Conservation (phyloP, 2,888 invertebrate species). For the Omphaloscelis lunosa region DNA sequence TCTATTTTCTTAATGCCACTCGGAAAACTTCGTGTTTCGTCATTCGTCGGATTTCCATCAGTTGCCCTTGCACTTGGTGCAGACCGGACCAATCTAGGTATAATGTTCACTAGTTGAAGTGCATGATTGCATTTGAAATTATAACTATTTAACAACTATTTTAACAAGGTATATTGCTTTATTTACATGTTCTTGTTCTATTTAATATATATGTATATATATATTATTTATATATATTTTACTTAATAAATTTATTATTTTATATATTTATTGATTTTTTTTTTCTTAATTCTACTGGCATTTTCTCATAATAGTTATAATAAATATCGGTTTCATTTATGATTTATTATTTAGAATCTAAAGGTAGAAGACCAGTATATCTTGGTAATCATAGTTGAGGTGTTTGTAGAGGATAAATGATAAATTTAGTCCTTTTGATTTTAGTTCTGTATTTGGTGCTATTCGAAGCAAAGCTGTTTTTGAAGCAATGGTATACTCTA, state of each 20-base stretch:
- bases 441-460: background rate
- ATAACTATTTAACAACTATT: constrained; percentile 12
- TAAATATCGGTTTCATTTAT: constrained; percentile 12
- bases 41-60: no score
- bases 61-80: no score
- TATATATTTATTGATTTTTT: no score
- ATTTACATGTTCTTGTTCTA: constrained; percentile 10
- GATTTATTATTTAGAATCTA: constrained; percentile 31
- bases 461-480: background rate
- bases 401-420: no score
- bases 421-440: background rate
- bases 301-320: constrained; percentile 20
- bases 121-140: constrained; percentile 11
- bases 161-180: background rate
- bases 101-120: no score
- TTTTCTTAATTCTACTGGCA: no score
- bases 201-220: no score
- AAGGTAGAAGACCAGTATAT: background rate
- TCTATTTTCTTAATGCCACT: no score
- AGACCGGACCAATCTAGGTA: no score
- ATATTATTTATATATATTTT: no score
- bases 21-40: no score
- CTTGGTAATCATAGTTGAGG: background rate
- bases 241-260: no score
- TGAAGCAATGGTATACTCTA: background rate